Percentiles rank a stretch among this genome's conserved stretches.
These are phyloP conservation scores for Drymonia ruficornis DNA, from an alignment of 2,888 invertebrate genomes.

Conservation along the genomic window DNA sequence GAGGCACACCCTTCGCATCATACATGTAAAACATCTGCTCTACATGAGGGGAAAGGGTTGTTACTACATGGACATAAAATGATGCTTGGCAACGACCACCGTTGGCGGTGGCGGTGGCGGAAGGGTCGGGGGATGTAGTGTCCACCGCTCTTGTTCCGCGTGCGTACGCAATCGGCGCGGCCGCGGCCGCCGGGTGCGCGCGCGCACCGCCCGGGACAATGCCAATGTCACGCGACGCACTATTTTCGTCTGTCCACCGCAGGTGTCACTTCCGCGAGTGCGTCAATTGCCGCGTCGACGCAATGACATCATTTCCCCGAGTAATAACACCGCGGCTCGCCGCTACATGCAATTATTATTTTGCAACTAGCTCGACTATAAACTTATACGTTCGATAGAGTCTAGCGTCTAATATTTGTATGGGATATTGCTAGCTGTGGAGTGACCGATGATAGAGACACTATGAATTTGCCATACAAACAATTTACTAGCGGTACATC, in stretches of 20 bases:
- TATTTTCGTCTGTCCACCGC: conserved; percentile 46
- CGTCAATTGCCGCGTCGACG: conserved; percentile 6
- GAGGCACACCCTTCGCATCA: not conserved
- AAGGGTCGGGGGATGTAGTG: not conserved
- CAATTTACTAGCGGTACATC: too few relatives aligned
- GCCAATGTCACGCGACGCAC: conserved; percentile 52
- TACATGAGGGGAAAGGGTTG: not conserved
- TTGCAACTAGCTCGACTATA: not conserved
- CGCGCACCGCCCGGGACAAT: conserved; percentile 38
- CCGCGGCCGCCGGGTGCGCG: conserved; percentile 7
- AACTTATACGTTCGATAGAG: not conserved
- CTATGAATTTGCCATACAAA: too few relatives aligned
- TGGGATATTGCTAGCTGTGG: too few relatives aligned
- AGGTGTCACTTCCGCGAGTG: conserved; percentile 42
- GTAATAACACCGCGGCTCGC: too few relatives aligned
- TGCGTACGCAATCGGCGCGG: not conserved
- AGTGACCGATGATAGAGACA: too few relatives aligned
- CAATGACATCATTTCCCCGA: not conserved
- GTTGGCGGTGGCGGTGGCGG: too few relatives aligned
- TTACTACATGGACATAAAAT: not conserved
- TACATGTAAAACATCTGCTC: not conserved
- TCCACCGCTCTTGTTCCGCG: not conserved
- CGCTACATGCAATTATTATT: too few relatives aligned
- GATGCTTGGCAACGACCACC: not conserved
- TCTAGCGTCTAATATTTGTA: too few relatives aligned